Conservation (phyloP, 1,140 invertebrate genomes). For the Heliconius congener region DNA sequence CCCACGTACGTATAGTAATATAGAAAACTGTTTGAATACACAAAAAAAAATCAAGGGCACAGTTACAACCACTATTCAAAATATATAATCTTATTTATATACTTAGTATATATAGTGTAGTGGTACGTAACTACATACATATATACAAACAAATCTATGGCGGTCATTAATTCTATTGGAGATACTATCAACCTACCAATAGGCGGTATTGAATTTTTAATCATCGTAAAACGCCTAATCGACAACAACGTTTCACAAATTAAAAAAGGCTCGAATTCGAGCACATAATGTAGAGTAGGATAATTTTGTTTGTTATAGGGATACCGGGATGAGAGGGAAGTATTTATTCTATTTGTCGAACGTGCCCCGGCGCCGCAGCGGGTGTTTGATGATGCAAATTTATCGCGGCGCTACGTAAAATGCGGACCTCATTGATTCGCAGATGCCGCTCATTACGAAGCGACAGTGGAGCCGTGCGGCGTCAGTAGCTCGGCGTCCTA, state of each 20-base stretch:
- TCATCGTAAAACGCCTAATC: slow-evolving; percentile 25
- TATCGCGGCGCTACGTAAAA: slow-evolving; percentile 77
- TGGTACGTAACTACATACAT: too few relatives aligned
- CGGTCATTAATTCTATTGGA: not conserved
- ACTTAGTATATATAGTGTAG: too few relatives aligned
- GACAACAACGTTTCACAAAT: slow-evolving; percentile 17
- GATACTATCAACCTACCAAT: not conserved
- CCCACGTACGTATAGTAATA: slow-evolving; percentile 19
- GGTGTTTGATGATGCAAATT: slow-evolving; percentile 78
- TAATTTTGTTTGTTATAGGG: slow-evolving; percentile 72
- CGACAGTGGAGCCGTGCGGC: slow-evolving; percentile 35
- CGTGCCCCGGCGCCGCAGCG: slow-evolving; percentile 66
- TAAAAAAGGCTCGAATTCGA: slow-evolving; percentile 31
- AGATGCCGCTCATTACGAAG: slow-evolving; percentile 70
- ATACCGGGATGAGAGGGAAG: slow-evolving; percentile 51
- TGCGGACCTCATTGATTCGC: slow-evolving; percentile 70
- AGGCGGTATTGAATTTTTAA: slow-evolving; percentile 2
- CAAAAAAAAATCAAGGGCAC: too few relatives aligned
- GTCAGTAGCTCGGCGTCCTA: slow-evolving; percentile 4
- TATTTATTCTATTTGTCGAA: slow-evolving; percentile 80
- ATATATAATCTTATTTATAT: too few relatives aligned
- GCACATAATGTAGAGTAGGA: slow-evolving; percentile 47
- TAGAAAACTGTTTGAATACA: not conserved
- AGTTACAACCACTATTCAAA: not conserved
- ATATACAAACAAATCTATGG: not conserved